Evolutionary conservation across 2,797 vertebrate species (phyloP), one percentile per base, ranked within the genome.

Genomic region (Amazona finschi): DNA sequence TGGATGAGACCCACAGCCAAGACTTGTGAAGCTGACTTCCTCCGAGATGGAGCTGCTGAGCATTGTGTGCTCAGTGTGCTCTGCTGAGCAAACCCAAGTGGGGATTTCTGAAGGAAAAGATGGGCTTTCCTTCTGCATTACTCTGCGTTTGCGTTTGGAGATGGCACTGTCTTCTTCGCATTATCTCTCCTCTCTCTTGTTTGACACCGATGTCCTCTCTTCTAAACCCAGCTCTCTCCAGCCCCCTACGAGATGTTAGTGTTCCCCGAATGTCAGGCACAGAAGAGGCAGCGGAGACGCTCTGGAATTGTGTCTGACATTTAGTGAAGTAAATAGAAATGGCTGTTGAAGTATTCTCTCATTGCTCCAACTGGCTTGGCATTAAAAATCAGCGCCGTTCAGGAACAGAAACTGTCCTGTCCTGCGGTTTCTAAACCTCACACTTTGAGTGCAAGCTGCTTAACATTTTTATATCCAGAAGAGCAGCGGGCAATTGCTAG

Each of bases 201-300:
- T 46, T 50, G 38, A n/a, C 24, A 12, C 43, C 9, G 4, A 15
- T 18, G 22, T 64, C 31, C 36, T 74, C 43, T 77, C 31, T 66
- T 41, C 41, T 38, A 41, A 36, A 25, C 14, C 53, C 69, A 39
- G 33, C 72, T 62, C 75, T 30, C 16, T 58, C 31, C 61, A 78
- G n/a, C 47, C 33, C 30, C 2, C 15, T 8, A 0, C 0, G 1
- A 55, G 66, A 4, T 1, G 4, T 49, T n/a, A 2, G 30, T 11
- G 21, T 61, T 81, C 39, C 44, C 71, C 47, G 36, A 12, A 10
- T 2, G 20, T 19, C n/a, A 20, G 73, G 28, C 60, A 12, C 15
- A 6, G 61, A 17, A 14, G 27, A 49, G 18, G 36, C 1, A 4
- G n/a, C 0, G 3, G 49, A 19, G 77, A 47, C 44, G 73, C 77